phyloP scores from a whole-genome alignment of 2,888 invertebrate genomes.

The Tenthredo amoena region DNA sequence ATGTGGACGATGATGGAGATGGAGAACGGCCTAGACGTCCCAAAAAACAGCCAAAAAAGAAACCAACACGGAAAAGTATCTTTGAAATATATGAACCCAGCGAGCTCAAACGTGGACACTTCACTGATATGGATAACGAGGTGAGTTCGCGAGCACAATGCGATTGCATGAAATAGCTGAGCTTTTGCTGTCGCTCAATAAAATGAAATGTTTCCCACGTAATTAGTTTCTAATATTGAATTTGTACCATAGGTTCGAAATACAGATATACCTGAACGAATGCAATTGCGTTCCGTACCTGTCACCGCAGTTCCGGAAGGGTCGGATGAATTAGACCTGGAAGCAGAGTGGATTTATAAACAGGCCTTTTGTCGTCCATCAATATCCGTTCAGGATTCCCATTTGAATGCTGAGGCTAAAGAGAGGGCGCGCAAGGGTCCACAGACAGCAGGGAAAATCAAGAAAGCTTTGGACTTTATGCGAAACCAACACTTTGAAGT shows the following conservation, averaged over 20 bases:
- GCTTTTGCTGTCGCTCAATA: neutral
- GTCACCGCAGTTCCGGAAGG: slow-evolving; percentile 91
- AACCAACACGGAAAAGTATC: slow-evolving; percentile 90
- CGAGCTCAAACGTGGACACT: slow-evolving; percentile 97
- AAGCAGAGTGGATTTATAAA: slow-evolving; percentile 98
- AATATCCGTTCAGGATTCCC: slow-evolving; percentile 88
- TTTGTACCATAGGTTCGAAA: slow-evolving; percentile 83
- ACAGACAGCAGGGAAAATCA: slow-evolving; percentile 92
- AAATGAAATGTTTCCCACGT: neutral
- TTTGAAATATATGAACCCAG: slow-evolving; percentile 98
- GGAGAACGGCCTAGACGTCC: slow-evolving; percentile 81
- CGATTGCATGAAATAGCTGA: neutral
- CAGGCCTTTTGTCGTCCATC: slow-evolving; percentile 93
- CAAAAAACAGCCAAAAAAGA: slow-evolving; percentile 88
- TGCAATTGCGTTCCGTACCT: slow-evolving; percentile 94
- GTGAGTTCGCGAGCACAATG: slow-evolving; percentile 70
- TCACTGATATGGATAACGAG: slow-evolving; percentile 95
- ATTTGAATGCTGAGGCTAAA: slow-evolving; percentile 79
- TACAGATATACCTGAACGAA: slow-evolving; percentile 94
- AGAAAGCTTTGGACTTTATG: slow-evolving; percentile 97
- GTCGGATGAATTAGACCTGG: slow-evolving; percentile 93
- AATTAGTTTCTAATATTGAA: neutral
- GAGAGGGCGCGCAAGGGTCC: slow-evolving; percentile 83
- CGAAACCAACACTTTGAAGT: slow-evolving; percentile 97
- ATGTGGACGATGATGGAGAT: slow-evolving; percentile 87